Percentiles rank a stretch among this genome's conserved stretches.
These are phyloP conservation scores for Umimayanthus chanpuru DNA, from an alignment of 92 coral and sea anemone genomes.

Conservation along the genomic window DNA sequence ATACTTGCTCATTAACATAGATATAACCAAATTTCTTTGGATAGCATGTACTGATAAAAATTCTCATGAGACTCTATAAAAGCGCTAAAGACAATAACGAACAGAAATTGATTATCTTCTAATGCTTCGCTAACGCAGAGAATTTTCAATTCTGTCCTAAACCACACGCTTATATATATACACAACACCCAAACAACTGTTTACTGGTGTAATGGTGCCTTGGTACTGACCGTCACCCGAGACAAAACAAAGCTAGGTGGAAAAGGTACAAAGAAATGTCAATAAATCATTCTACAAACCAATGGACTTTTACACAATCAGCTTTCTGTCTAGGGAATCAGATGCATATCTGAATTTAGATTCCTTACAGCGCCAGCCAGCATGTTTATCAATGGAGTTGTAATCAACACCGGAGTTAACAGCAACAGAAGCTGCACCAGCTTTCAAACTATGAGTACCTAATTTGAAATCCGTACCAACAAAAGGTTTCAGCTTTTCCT, in stretches of 20 bases:
- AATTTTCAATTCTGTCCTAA: too few species aligned
- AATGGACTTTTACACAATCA: not conserved
- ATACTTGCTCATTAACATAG: too few species aligned
- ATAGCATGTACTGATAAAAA: too few species aligned
- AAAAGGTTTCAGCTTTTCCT: too few species aligned
- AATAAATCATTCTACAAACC: not conserved
- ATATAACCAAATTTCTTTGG: too few species aligned
- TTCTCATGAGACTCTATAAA: too few species aligned
- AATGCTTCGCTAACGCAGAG: too few species aligned
- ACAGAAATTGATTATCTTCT: too few species aligned
- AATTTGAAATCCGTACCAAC: not conserved
- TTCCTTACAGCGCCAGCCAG: constrained; percentile 13
- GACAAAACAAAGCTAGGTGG: constrained; percentile 2
- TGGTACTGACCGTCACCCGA: not conserved
- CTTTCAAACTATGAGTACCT: constrained; percentile 13
- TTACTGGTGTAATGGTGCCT: not conserved
- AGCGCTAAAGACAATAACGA: too few species aligned
- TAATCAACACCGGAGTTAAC: constrained; percentile 18
- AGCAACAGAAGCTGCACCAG: constrained; percentile 27
- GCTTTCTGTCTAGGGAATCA: not conserved
- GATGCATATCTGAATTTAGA: constrained; percentile 34
- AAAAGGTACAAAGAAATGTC: not conserved
- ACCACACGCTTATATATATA: too few species aligned
- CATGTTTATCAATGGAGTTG: constrained; percentile 34
- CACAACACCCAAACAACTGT: too few species aligned